phyloP scores from a whole-genome alignment of 2,888 invertebrate genomes.

The Epicampocera succincta region DNA sequence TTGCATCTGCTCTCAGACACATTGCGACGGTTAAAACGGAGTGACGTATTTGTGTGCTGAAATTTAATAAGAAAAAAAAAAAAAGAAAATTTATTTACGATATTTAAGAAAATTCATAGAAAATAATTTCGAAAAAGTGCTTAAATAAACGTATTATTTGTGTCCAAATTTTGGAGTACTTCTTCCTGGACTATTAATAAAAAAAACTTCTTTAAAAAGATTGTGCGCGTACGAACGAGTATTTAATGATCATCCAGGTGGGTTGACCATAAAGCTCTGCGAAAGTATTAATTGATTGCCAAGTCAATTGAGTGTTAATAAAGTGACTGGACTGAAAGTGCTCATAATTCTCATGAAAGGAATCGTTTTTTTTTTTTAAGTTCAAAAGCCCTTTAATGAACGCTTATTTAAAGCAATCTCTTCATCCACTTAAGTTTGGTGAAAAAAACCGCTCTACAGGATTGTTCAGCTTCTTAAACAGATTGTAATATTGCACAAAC shows the following conservation, averaged over 20 bases:
- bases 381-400: conserved; percentile 38
- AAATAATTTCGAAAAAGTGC: neutral
- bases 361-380: conserved; percentile 16
- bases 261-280: neutral
- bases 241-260: neutral
- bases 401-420: conserved; percentile 59
- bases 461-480: conserved; percentile 29
- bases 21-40: conserved; percentile 27
- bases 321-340: conserved; percentile 41
- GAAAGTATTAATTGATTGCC: neutral
- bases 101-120: neutral
- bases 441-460: too few relatives aligned
- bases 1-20: conserved; percentile 2
- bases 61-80: neutral
- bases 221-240: too few relatives aligned
- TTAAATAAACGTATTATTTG: neutral
- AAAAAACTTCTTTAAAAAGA: too few relatives aligned
- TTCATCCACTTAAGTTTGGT: conserved; percentile 37
- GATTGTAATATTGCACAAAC: neutral
- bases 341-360: conserved; percentile 27
- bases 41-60: conserved; percentile 23
- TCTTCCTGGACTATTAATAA: too few relatives aligned
- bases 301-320: conserved; percentile 56
- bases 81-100: neutral
- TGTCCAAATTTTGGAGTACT: neutral